Base-by-base conservation (phyloP, 2,113 vertebrate species). In the Perccottus glenii region DNA sequence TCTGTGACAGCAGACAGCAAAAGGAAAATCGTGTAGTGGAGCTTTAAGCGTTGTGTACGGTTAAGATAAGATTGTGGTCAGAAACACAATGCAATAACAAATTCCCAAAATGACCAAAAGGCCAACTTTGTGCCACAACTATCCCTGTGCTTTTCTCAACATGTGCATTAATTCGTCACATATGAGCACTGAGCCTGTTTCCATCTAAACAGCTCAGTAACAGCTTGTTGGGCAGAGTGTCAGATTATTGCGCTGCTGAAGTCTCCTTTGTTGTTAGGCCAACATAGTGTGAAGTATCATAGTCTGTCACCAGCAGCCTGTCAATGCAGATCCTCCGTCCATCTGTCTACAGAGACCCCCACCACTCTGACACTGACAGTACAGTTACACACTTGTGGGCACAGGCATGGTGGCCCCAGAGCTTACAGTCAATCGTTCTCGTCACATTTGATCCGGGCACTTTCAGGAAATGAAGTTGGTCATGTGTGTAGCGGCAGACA, bases 331-430 rank as follows among this genome's bases (percentile, higher is more conserved):
- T 88, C 81, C 78, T 66, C 67, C 11, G 72, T 85, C 89, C 91
- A 92, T 91, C 90, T 92, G 90, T 87, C 82, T 73, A 65, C 71
- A 70, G 73, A 73, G 78, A 55, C 85, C 80, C 75, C 80, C 75
- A 78, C 56, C 63, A 70, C 72, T 64, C 77, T 76, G 1, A 2
- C 16, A 5, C 42, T 43, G 42, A 8, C 6, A 43, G 7, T 43
- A 43, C 6, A 11, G 5, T 6, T 14, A 9, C 48, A 6, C 16
- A 19, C 16, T 50, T 19, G 8, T 7, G 48, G 48, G 4, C 52
- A 2, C 32, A 43, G 32, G 27, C 33, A 11, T 0, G 53, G 53
- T 5, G 32, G 33, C 5, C 0, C 12, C 33, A 43, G 33, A 38
- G 35, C 6, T 80, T 60, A 53, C 61, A 33, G 42, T 36, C 47